These are phyloP conservation scores for Etheostoma spectabile DNA, from an alignment of 2,113 vertebrate genomes.

Conservation along the genomic window DNA sequence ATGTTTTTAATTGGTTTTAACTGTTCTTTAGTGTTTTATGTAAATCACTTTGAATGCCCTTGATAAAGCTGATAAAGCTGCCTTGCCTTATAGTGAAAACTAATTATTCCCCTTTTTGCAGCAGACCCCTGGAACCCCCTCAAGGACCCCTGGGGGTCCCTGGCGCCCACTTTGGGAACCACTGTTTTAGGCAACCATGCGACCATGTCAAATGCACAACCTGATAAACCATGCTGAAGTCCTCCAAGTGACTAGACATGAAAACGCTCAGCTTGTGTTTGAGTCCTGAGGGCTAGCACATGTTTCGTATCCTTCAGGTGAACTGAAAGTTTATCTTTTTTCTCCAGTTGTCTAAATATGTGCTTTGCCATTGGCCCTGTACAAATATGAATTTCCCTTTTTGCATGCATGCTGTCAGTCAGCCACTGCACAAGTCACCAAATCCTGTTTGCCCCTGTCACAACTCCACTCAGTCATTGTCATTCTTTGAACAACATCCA, in stretches of 20 bases:
- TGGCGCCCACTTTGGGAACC: too few relatives aligned
- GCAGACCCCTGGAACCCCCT: too few relatives aligned
- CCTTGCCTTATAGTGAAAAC: too few relatives aligned
- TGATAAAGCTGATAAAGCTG: too few relatives aligned
- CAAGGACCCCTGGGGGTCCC: too few relatives aligned
- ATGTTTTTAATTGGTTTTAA: too few relatives aligned
- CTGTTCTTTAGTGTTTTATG: too few relatives aligned
- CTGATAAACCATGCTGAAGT: not conserved
- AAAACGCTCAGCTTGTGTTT: not conserved
- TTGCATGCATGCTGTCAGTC: conserved; percentile 13
- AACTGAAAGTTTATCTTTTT: not conserved
- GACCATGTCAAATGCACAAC: not conserved
- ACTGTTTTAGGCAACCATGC: not conserved
- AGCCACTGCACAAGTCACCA: conserved; percentile 29
- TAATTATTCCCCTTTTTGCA: too few relatives aligned
- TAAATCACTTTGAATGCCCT: too few relatives aligned
- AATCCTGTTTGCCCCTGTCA: conserved; percentile 38
- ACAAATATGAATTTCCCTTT: conserved; percentile 29
- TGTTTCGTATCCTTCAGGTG: not conserved
- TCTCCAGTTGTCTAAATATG: conserved; percentile 1
- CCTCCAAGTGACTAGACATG: not conserved
- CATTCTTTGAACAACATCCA: conserved; percentile 24
- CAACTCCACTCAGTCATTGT: conserved; percentile 12
- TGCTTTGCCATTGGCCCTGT: not conserved
- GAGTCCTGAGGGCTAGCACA: not conserved